These are phyloP conservation scores for Vicugna pacos DNA, from an alignment of 2,113 vertebrate species.

Conservation along the genomic window DNA sequence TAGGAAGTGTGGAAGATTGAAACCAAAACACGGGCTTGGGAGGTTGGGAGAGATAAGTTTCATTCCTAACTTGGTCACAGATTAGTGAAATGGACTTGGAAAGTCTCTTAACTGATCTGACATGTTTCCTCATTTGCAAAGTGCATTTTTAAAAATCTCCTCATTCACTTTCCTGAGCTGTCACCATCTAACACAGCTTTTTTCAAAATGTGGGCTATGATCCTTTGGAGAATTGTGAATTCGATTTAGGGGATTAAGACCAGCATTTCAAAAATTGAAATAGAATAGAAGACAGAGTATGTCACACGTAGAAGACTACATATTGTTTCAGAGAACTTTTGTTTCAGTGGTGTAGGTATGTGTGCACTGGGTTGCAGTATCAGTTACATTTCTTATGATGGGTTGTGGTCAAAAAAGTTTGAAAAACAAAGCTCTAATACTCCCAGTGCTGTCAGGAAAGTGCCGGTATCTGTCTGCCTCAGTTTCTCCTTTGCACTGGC, in stretches of 20 bases:
- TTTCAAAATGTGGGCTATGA: neutral
- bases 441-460: neutral
- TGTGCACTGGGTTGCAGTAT: neutral
- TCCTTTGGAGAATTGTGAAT: neutral
- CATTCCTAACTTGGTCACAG: neutral
- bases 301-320: neutral
- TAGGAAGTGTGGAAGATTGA: neutral
- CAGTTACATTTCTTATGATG: neutral
- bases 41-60: neutral
- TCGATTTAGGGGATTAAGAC: neutral
- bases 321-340: neutral
- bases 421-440: neutral
- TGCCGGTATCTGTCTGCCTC: neutral
- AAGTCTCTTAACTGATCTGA: neutral
- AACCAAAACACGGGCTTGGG: neutral
- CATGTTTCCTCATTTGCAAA: neutral
- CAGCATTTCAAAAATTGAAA: neutral
- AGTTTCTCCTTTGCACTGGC: neutral
- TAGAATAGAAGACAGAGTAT: neutral
- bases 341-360: neutral
- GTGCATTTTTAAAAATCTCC: neutral
- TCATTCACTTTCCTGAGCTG: conserved; percentile 7
- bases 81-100: neutral
- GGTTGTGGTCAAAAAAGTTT: neutral
- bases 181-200: neutral